Percentiles rank a stretch among this genome's conserved stretches.
phyloP scores from a whole-genome alignment of 1,140 invertebrate species.

The Gryon sp. region DNA sequence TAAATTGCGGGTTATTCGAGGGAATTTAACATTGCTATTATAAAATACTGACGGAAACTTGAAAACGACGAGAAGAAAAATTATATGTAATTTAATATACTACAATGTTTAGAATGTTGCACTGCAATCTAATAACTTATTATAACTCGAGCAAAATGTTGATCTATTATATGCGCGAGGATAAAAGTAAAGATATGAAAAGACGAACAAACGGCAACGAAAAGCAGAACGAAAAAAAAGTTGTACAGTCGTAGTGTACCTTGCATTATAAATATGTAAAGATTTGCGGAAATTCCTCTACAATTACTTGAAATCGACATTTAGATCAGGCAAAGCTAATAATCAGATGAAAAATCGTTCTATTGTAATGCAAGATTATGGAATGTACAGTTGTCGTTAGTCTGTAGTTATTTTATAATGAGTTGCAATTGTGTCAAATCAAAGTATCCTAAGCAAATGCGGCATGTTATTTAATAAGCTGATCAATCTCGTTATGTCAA shows the following conservation, averaged over 20 bases:
- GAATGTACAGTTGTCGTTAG: neutral
- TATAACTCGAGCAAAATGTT: constrained; percentile 25
- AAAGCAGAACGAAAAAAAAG: no score
- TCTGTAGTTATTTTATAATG: constrained; percentile 12
- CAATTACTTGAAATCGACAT: no score
- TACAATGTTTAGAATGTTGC: constrained; percentile 49
- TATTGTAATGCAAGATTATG: no score
- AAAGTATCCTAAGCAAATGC: constrained; percentile 1
- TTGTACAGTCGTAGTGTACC: no score
- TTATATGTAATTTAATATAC: constrained; percentile 42
- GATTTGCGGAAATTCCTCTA: constrained; percentile 17
- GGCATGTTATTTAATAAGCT: constrained; percentile 12
- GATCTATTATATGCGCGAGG: constrained; percentile 32
- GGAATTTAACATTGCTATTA: constrained; percentile 53
- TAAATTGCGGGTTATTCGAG: constrained; percentile 45
- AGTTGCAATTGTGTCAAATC: constrained; percentile 35
- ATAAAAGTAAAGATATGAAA: constrained; percentile 12
- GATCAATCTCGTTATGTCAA: constrained; percentile 27
- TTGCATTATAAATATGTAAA: constrained; percentile 21
- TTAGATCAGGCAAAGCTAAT: no score
- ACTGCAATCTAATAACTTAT: constrained; percentile 56
- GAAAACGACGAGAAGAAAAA: constrained; percentile 45
- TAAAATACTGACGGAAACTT: constrained; percentile 44
- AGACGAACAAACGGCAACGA: no score
- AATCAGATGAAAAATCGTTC: no score